A percentile compares a stretch with the other conserved stretches of the same genome.
Evolutionary conservation across 2,888 invertebrate species (phyloP).

Genomic region (Rhogogaster chlorosoma): DNA sequence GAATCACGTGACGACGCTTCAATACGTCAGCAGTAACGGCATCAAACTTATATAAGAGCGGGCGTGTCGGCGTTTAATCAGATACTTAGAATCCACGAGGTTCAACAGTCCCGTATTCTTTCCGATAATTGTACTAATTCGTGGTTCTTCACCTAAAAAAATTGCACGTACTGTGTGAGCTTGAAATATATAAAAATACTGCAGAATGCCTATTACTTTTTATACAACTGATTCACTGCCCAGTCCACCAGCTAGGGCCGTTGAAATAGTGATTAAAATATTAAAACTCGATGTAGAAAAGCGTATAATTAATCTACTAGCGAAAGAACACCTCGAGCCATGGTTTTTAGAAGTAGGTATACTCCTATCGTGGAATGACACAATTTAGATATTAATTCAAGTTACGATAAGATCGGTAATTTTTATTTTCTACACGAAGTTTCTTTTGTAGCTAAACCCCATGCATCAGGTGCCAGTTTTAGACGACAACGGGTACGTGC

Average conservation of each 20-base stretch:
- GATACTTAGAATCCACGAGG: neutral
- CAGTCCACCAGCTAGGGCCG: conserved; percentile 6
- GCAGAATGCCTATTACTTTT: conserved; percentile 12
- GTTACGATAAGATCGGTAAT: neutral
- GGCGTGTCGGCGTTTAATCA: neutral
- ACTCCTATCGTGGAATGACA: neutral
- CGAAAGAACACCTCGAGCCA: neutral
- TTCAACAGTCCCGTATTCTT: neutral
- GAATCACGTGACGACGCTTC: neutral
- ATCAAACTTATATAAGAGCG: neutral
- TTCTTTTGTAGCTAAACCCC: neutral
- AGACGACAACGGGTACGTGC: conserved; percentile 9
- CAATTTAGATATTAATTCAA: neutral
- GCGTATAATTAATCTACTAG: neutral
- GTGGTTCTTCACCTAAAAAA: neutral
- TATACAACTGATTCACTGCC: neutral
- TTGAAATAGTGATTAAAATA: conserved; percentile 33
- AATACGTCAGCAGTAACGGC: neutral
- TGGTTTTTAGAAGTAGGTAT: conserved; percentile 12
- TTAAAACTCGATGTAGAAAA: neutral
- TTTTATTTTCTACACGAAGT: neutral
- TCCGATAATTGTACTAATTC: neutral
- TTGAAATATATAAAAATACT: neutral
- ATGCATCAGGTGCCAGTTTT: conserved; percentile 8
- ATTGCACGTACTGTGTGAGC: neutral